Evolutionary conservation across 2,888 invertebrate species (phyloP).

Genomic region (Cerastis rubricosa): DNA sequence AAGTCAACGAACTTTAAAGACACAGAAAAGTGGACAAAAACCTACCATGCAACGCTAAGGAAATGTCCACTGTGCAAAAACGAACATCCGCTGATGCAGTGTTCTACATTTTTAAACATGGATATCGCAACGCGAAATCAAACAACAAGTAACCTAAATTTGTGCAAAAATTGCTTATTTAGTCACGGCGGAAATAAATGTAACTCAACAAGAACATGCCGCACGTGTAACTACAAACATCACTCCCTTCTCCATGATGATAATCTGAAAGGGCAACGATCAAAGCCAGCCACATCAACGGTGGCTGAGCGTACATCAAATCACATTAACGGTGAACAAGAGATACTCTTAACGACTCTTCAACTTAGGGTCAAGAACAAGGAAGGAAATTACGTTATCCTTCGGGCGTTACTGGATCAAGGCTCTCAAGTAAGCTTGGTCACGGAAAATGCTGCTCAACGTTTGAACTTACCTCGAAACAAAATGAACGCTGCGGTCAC

Average conservation of each 20-base stretch:
- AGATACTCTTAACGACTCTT: background rate
- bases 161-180: slow-evolving; percentile 6
- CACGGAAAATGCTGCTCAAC: slow-evolving; percentile 15
- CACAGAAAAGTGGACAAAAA: no score
- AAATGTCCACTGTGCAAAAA: slow-evolving; percentile 2
- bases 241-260: slow-evolving; percentile 3
- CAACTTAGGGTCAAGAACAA: background rate
- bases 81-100: slow-evolving; percentile 2
- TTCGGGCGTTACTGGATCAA: slow-evolving; percentile 5
- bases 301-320: background rate
- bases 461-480: slow-evolving; percentile 1
- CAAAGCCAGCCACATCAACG: background rate
- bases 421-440: slow-evolving; percentile 12
- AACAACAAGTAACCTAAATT: background rate
- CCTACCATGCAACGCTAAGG: background rate
- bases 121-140: slow-evolving; percentile 6
- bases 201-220: slow-evolving; percentile 3
- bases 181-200: slow-evolving; percentile 10
- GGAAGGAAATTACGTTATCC: slow-evolving; percentile 4
- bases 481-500: slow-evolving; percentile 3
- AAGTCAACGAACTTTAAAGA: slow-evolving; percentile 10
- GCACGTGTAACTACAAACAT: slow-evolving; percentile 9
- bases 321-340: background rate
- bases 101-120: slow-evolving; percentile 3
- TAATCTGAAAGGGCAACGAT: background rate